phyloP scores from a whole-genome alignment of 2,113 vertebrate genomes.

The Grallaria varia region DNA sequence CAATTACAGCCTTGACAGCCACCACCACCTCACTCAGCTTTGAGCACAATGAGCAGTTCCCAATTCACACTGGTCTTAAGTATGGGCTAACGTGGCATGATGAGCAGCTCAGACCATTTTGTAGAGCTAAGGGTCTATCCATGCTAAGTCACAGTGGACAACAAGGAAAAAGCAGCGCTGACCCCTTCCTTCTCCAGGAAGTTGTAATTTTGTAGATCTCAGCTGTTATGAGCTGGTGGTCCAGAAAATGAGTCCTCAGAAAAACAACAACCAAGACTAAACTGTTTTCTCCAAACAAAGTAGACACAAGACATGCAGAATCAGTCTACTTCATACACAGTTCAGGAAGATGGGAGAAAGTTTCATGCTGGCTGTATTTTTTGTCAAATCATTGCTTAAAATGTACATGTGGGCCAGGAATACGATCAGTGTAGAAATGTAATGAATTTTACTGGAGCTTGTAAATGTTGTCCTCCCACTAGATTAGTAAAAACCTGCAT shows the following conservation, averaged over 20 bases:
- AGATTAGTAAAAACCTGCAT: not conserved
- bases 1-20: not conserved
- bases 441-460: not conserved
- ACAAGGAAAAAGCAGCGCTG: not conserved
- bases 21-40: not conserved
- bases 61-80: not conserved
- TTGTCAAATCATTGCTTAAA: not conserved
- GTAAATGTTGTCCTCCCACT: not conserved
- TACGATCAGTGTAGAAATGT: not conserved
- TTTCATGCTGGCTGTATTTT: not conserved
- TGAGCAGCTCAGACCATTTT: not conserved
- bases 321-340: not conserved
- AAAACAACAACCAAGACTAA: not conserved
- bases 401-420: not conserved
- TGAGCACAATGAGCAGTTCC: not conserved
- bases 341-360: not conserved
- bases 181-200: not conserved
- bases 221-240: not conserved
- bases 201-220: not conserved
- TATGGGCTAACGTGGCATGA: not conserved
- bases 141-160: not conserved
- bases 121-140: not conserved
- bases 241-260: not conserved
- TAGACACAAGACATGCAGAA: not conserved
- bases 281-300: not conserved